Base-by-base conservation (phyloP, 2,888 invertebrate genomes). In the Aleiodes leptofemur region DNA sequence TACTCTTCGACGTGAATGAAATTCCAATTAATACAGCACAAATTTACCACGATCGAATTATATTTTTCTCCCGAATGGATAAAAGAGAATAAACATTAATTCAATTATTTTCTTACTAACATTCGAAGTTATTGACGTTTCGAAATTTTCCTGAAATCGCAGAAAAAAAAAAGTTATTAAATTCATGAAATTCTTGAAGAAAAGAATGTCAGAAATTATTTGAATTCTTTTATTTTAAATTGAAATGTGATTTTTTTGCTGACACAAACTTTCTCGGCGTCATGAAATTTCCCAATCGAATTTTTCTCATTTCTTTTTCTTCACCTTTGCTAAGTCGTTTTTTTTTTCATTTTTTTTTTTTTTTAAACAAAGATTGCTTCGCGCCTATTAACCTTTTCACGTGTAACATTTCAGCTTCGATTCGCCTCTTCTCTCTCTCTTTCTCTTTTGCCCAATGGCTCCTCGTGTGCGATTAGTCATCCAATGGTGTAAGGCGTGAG, bases 1-100 rank as follows among this genome's bases (percentile, higher is more conserved):
- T 59, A 59, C 59, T 59, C 59, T 34, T 59, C 59, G 59, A 59
- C 59, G 59, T 59, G 59, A 14, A 34, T 59, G 59, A 59, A 59
- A 59, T 59, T 34, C 59, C 59, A 59, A 59, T 59, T 59, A 59
- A 59, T 59, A 59, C 59, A 8, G 23, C 23, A 13, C 31, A 34
- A 59, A 59, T 59, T 59, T 59, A 34, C 6, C 34, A 34, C 34
- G 11, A 34, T 59, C 9, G n/a, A 59, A 59, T 29, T 59, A 34
- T 59, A 59, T 59, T 34, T 43, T 59, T 23, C 23, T n/a, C 23
- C 34, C 34, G 34, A 59, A 59, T 34, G 34, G 34, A 59, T 4
- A 29, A 34, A 31, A 13, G 34, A 31, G 59, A 14, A 34, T 59
- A 31, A 59, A 59, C 34, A 59, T 59, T 59, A n/a, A 59, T 59